A percentile compares a stretch with the other conserved stretches of the same genome.
phyloP scores from a whole-genome alignment of 2,113 vertebrate genomes.

The Hirundichthys speculiger region DNA sequence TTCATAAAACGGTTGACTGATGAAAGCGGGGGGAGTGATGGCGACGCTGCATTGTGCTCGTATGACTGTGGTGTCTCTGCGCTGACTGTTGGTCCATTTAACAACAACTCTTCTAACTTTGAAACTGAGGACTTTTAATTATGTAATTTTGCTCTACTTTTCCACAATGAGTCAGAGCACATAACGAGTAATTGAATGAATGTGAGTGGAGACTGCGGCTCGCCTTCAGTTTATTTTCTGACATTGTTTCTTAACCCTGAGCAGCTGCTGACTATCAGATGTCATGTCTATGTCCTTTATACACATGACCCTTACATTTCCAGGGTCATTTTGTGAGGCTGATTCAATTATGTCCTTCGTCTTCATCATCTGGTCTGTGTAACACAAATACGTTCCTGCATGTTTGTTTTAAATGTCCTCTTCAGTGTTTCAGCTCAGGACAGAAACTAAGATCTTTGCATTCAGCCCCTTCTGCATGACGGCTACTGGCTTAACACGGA shows the following conservation, averaged over 20 bases:
- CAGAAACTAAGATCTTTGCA: no score
- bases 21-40: no score
- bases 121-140: no score
- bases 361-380: conserved; percentile 43
- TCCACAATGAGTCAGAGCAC: no score
- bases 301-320: conserved; percentile 29
- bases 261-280: conserved; percentile 61
- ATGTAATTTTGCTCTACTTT: no score
- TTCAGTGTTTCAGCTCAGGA: neutral
- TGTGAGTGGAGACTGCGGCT: conserved; percentile 13
- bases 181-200: neutral
- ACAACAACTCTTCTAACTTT: no score
- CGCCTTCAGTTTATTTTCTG: conserved; percentile 37
- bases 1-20: no score
- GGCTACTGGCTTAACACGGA: no score
- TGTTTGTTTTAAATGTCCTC: neutral
- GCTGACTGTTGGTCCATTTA: no score
- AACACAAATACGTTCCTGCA: neutral
- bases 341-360: conserved; percentile 49
- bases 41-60: no score
- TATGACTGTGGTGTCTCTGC: no score
- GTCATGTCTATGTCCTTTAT: conserved; percentile 38
- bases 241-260: conserved; percentile 21
- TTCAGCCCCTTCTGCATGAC: no score
- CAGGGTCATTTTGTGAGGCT: conserved; percentile 45